These are phyloP conservation scores for Noturus placidus DNA, from an alignment of 2,113 vertebrate species.

Conservation along the genomic window DNA sequence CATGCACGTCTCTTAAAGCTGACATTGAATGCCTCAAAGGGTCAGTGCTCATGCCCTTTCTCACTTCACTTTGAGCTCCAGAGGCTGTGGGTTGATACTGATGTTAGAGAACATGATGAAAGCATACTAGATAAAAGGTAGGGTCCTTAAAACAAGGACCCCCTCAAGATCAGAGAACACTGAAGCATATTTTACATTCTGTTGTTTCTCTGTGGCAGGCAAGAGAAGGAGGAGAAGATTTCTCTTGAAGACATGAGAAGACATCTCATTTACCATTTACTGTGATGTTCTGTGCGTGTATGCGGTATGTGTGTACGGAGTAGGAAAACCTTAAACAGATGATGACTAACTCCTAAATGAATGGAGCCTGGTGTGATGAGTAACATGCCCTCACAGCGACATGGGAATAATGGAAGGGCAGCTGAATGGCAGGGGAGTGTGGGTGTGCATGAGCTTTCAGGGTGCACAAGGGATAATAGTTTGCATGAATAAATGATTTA, in stretches of 20 bases:
- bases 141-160: constrained; percentile 14
- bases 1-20: neutral
- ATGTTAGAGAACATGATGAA: constrained; percentile 45
- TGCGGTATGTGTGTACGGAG: neutral
- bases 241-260: too few species aligned
- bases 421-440: neutral
- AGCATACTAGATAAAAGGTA: constrained; percentile 46
- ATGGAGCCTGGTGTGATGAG: neutral
- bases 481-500: constrained; percentile 1
- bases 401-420: neutral
- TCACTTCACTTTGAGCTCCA: neutral
- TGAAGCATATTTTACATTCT: constrained; percentile 33
- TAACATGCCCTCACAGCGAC: constrained; percentile 5
- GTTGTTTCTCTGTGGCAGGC: neutral
- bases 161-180: constrained; percentile 24
- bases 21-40: neutral
- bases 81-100: constrained; percentile 25
- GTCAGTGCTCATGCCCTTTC: neutral
- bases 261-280: neutral
- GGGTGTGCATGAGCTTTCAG: neutral
- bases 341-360: constrained; percentile 21
- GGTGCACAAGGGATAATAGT: neutral
- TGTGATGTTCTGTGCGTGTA: neutral
- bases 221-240: constrained; percentile 18
- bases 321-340: constrained; percentile 26